These are phyloP conservation scores for Platycnemis pennipes DNA, from an alignment of 2,888 invertebrate genomes.

Conservation along the genomic window DNA sequence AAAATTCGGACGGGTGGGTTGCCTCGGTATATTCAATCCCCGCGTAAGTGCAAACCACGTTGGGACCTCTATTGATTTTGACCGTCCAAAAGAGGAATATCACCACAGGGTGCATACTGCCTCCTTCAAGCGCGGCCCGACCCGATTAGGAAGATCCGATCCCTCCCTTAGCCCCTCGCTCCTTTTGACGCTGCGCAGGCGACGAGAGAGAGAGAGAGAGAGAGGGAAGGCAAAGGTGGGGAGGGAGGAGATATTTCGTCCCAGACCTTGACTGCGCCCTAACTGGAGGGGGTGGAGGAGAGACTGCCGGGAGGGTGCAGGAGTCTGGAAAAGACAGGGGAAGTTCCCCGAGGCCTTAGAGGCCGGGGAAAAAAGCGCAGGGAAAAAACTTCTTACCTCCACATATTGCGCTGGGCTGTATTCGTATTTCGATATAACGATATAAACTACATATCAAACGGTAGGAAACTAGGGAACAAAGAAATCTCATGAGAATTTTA, in stretches of 20 bases:
- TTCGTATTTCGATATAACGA: no score
- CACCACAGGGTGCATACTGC: no score
- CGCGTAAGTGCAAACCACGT: no score
- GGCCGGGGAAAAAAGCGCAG: not conserved
- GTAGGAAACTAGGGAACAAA: no score
- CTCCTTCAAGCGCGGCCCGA: not conserved
- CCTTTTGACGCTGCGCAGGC: not conserved
- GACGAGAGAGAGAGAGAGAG: not conserved
- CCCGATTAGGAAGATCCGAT: not conserved
- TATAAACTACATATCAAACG: no score
- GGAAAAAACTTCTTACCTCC: no score
- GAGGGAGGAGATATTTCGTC: not conserved
- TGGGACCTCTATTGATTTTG: not conserved
- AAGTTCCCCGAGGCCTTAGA: not conserved
- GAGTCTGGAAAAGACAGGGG: not conserved
- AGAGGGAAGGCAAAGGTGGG: not conserved
- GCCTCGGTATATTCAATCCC: no score
- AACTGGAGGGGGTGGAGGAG: not conserved
- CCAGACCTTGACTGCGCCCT: constrained; percentile 44
- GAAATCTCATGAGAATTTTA: no score
- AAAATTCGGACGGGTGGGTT: no score
- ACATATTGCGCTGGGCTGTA: no score
- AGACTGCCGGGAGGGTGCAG: not conserved
- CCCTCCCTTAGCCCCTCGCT: not conserved
- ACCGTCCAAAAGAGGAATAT: not conserved